phyloP scores from a whole-genome alignment of 2,797 vertebrate species.

The Philypnodon macrostomus region DNA sequence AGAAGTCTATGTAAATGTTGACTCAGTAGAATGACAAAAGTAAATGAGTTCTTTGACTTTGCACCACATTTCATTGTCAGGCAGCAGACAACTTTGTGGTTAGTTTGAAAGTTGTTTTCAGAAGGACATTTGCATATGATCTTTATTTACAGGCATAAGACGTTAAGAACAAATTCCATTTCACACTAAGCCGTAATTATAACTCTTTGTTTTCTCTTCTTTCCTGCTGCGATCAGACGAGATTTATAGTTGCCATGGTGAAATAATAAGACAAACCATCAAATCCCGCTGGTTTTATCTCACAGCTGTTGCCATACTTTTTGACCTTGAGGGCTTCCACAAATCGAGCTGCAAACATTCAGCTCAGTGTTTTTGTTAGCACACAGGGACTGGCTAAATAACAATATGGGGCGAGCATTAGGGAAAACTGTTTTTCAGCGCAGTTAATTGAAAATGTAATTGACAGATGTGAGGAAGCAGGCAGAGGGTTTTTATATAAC shows the following conservation, averaged over 20 bases:
- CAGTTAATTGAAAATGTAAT: conserved; percentile 64
- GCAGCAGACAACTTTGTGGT: conserved; percentile 29
- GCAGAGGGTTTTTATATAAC: conserved; percentile 15
- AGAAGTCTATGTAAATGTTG: conserved; percentile 28
- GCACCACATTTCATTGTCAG: conserved; percentile 22
- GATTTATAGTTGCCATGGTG: conserved; percentile 64
- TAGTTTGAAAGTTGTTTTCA: conserved; percentile 44
- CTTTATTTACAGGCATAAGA: conserved; percentile 56
- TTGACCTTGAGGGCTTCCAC: conserved; percentile 66
- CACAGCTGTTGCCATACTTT: conserved; percentile 61
- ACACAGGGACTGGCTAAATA: conserved; percentile 31
- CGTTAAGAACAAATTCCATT: conserved; percentile 59
- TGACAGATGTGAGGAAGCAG: conserved; percentile 47
- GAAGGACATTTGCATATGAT: conserved; percentile 43
- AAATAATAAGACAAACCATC: conserved; percentile 58
- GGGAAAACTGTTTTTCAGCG: conserved; percentile 43
- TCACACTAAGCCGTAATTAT: conserved; percentile 60
- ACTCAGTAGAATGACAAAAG: conserved; percentile 14
- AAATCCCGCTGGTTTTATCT: conserved; percentile 52
- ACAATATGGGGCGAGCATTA: conserved; percentile 24
- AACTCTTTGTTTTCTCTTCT: conserved; percentile 57
- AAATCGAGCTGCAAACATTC: conserved; percentile 56
- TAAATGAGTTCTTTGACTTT: conserved; percentile 22
- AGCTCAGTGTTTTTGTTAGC: conserved; percentile 22
- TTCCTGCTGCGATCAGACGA: conserved; percentile 53